These are phyloP conservation scores for Sternotherus odoratus DNA, from an alignment of 2,797 vertebrate species.

Conservation along the genomic window DNA sequence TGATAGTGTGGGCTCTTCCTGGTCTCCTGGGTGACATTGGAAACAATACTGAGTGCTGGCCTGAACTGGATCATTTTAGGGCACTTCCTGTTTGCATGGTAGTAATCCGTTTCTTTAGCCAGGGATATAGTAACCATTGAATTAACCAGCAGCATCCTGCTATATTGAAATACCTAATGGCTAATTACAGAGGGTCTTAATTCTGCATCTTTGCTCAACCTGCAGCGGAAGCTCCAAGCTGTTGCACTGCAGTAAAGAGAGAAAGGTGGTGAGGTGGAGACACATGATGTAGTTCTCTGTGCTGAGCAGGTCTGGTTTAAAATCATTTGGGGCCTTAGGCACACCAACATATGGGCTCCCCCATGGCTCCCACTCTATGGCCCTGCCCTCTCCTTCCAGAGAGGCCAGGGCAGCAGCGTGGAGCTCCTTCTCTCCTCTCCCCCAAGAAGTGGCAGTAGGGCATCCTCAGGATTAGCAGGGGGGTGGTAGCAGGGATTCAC, in stretches of 20 bases:
- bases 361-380: not conserved
- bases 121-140: too few relatives aligned
- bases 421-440: not conserved
- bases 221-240: not conserved
- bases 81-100: not conserved
- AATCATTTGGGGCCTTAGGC: not conserved
- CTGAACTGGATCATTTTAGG: not conserved
- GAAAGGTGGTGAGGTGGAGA: not conserved
- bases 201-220: not conserved
- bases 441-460: not conserved
- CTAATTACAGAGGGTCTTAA: not conserved
- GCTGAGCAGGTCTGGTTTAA: not conserved
- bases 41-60: not conserved
- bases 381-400: not conserved
- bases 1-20: not conserved
- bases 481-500: not conserved
- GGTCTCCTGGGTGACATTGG: not conserved
- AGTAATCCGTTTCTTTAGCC: not conserved
- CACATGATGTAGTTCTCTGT: not conserved
- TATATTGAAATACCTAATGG: not conserved
- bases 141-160: not conserved
- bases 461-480: not conserved
- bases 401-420: not conserved
- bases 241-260: not conserved
- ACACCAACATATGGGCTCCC: not conserved